These are phyloP conservation scores for Sesamia nonagrioides DNA, from an alignment of 1,140 invertebrate genomes.

Conservation along the genomic window DNA sequence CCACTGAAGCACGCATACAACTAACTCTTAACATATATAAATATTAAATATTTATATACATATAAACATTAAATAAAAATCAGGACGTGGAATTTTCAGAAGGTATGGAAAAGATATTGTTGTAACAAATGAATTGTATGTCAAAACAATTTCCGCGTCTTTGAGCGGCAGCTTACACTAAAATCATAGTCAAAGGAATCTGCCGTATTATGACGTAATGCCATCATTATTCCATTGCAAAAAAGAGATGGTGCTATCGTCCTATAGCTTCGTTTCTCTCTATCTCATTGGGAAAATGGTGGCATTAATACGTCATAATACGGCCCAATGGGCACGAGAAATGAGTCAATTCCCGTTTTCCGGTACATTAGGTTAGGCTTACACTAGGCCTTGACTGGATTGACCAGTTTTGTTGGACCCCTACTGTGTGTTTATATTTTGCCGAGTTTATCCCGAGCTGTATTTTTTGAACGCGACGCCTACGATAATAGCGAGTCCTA, in stretches of 20 bases:
- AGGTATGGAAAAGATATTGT: neutral
- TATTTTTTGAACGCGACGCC: conserved; percentile 74
- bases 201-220: neutral
- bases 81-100: too few species aligned
- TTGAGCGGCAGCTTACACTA: neutral
- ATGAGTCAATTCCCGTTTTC: neutral
- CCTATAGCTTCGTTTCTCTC: too few species aligned
- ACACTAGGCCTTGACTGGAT: conserved; percentile 24
- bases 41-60: too few species aligned
- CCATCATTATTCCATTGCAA: too few species aligned
- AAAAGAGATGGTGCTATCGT: too few species aligned
- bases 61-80: too few species aligned
- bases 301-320: too few species aligned
- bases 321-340: neutral
- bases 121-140: neutral
- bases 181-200: neutral
- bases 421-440: conserved; percentile 10
- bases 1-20: neutral
- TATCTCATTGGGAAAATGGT: too few species aligned
- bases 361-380: conserved; percentile 25
- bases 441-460: conserved; percentile 44
- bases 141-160: neutral
- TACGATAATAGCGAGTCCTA: conserved; percentile 70
- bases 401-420: conserved; percentile 43
- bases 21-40: neutral